Conservation (phyloP, 2,797 vertebrate species). For the Thripadectes ignobilis region DNA sequence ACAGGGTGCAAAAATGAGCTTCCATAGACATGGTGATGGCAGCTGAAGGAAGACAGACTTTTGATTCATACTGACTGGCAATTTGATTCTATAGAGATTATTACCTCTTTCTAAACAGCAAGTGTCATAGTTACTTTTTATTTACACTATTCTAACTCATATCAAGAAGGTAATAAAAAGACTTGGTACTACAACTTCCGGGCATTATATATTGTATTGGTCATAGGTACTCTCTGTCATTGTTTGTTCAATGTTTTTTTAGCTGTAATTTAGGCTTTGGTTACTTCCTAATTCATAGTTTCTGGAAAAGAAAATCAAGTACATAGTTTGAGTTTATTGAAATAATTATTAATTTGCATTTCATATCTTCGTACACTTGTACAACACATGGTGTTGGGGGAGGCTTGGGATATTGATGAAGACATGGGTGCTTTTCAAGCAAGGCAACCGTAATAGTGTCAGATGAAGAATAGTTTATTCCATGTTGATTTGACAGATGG, state of each 20-base stretch:
- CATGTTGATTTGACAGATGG: neutral
- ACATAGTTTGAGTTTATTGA: neutral
- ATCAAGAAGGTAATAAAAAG: neutral
- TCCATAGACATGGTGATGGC: neutral
- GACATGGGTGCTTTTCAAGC: neutral
- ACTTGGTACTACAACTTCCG: neutral
- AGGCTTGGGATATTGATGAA: neutral
- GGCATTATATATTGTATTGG: neutral
- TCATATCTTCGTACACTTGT: neutral
- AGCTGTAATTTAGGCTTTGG: neutral
- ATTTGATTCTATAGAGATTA: neutral
- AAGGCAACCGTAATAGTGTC: neutral
- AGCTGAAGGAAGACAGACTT: neutral
- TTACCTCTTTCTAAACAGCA: neutral
- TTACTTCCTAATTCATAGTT: neutral
- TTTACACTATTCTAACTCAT: neutral
- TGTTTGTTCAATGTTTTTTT: neutral
- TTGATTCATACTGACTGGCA: neutral
- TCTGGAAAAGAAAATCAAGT: neutral
- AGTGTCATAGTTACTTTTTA: neutral
- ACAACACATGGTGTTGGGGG: fast-evolving
- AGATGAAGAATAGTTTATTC: neutral
- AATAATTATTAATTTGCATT: neutral
- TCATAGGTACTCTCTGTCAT: neutral
- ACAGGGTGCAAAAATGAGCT: neutral